phyloP scores from a whole-genome alignment of 2,113 vertebrate species.

The Pterophyllum scalare region DNA sequence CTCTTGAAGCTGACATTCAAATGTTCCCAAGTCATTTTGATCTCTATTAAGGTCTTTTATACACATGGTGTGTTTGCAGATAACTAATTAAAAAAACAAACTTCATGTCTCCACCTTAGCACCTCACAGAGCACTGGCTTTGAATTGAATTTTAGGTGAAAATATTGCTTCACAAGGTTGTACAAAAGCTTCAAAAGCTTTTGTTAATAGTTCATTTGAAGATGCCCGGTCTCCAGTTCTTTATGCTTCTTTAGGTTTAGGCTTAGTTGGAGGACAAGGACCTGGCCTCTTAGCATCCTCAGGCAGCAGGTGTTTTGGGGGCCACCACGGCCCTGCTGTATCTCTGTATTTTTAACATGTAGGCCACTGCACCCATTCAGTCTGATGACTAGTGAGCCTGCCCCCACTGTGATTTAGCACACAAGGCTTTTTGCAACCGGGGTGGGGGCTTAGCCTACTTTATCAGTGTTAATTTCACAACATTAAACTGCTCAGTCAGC shows the following conservation, averaged over 20 bases:
- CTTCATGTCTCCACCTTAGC: neutral
- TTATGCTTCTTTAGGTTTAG: neutral
- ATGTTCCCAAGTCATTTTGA: slow-evolving; percentile 1
- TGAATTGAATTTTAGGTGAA: neutral
- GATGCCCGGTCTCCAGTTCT: neutral
- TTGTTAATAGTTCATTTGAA: neutral
- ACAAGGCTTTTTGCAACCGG: slow-evolving; percentile 11
- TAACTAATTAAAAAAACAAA: slow-evolving; percentile 34
- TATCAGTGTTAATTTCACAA: slow-evolving; percentile 76
- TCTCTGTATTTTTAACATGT: slow-evolving; percentile 70
- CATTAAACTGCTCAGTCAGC: slow-evolving; percentile 71
- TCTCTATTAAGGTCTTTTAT: slow-evolving; percentile 23
- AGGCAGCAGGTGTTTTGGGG: slow-evolving; percentile 44
- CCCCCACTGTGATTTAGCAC: slow-evolving; percentile 73
- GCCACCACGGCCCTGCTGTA: neutral
- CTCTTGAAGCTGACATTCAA: neutral
- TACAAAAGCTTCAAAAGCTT: neutral
- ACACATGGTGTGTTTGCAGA: neutral
- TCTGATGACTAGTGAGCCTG: slow-evolving; percentile 56
- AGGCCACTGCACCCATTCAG: slow-evolving; percentile 72
- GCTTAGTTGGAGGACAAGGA: slow-evolving; percentile 12
- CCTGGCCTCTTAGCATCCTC: slow-evolving; percentile 1
- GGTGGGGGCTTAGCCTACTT: slow-evolving; percentile 60
- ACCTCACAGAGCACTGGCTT: neutral
- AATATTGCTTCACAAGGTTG: neutral